Evolutionary conservation across 2,888 invertebrate genomes (phyloP), one percentile per base, ranked within the genome.

Genomic region (Vandiemenella viatica): DNA sequence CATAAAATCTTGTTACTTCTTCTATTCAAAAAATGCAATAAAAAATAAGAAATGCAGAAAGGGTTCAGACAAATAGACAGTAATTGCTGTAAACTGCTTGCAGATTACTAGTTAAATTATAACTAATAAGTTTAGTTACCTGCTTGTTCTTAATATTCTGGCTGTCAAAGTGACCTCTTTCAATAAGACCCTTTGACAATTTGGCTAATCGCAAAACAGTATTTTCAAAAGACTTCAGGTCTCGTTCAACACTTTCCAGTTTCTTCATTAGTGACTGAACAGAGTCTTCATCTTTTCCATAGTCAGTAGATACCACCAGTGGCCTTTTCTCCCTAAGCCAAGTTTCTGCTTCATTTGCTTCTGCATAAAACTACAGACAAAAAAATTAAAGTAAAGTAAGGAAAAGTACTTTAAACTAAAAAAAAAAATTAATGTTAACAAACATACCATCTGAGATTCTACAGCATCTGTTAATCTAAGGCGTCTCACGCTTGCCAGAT

Each of bases 241-340:
- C 93, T 13, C 90, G 69, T 57, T 84, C 83, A 41, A 87, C 66
- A 3, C 80, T 83, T 61, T 92, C 91, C 23, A 96, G 69, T 58
- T 91, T 82, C 62, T 92, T 79, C 58, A 84, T 72, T 53, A 92
- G 75, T 3, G 83, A 79, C 57, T 82, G 80, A 0, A 90, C 90
- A 0, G 92, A 87, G 59, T 91, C 86, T 66, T 95, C 93, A 65
- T 97, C 96, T 53, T 87, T 83, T 0, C 95, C 96, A 41, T 83
- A 80, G 64, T 95, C 93, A 7, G 72, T 69, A 0, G 83, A 81
- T 0, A 75, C 74, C 22, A 91, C 67, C 42, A 82, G 73, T 0
- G 86, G 83, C 16, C 79, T 75, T 55, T 90, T 88, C 59, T 92
- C 92, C 40, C 76, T 71, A 60, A 96, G 82, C 93, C 95, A 96